A percentile compares a stretch with the other conserved stretches of the same genome.
phyloP scores from a whole-genome alignment of 2,113 vertebrate species.

The Scolopax mira region DNA sequence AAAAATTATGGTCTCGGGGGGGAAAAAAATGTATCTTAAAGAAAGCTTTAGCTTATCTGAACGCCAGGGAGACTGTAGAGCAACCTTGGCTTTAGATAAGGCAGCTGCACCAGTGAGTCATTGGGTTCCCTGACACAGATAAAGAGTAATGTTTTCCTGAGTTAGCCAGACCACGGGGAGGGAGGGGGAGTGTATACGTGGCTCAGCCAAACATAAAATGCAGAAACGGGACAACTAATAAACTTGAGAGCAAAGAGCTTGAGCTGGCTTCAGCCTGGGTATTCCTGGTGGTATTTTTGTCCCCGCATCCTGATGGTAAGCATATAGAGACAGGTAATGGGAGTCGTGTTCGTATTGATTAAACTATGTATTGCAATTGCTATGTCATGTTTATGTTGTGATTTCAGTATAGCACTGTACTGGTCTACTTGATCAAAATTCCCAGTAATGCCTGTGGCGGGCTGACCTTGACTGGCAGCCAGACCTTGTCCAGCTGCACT shows the following conservation, averaged over 20 bases:
- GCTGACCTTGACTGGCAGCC: not conserved
- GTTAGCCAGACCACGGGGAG: not conserved
- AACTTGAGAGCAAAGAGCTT: not conserved
- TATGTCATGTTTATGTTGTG: not conserved
- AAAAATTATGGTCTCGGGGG: rapidly evolving
- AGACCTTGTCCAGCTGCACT: not conserved
- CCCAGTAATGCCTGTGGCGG: rapidly evolving
- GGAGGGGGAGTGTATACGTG: rapidly evolving
- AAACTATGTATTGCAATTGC: not conserved
- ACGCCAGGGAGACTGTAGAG: not conserved
- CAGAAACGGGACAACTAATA: not conserved
- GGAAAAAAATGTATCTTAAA: not conserved
- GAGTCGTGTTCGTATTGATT: rapidly evolving
- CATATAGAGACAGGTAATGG: rapidly evolving
- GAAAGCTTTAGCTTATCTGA: not conserved
- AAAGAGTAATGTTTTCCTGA: not conserved
- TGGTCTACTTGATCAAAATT: not conserved
- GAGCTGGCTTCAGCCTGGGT: not conserved
- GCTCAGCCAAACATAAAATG: not conserved
- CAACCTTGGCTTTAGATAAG: not conserved
- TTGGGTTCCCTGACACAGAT: not conserved
- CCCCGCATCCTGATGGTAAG: rapidly evolving
- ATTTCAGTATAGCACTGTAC: not conserved
- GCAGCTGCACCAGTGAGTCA: not conserved
- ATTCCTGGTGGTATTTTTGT: not conserved